A percentile compares a stretch with the other conserved stretches of the same genome.
Conservation (phyloP, 1,140 invertebrate species). For the Cyrtorhinus lividipennis region DNA sequence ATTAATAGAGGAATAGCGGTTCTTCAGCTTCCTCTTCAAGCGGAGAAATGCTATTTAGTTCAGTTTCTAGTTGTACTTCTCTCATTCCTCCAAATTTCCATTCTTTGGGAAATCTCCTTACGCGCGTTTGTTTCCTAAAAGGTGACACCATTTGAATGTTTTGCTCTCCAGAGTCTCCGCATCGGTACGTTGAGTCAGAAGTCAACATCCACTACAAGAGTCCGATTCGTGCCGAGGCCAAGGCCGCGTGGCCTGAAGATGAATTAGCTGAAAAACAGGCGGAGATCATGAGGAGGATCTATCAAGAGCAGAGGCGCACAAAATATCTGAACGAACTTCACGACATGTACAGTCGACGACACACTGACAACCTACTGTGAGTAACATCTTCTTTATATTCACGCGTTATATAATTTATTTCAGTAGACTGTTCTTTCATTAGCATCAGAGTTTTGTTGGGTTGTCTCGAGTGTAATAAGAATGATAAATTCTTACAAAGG, state of each 20-base stretch:
- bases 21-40: too few relatives aligned
- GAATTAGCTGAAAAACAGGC: constrained; percentile 71
- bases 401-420: not conserved
- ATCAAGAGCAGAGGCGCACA: constrained; percentile 69
- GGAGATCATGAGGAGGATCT: constrained; percentile 75
- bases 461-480: too few relatives aligned
- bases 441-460: too few relatives aligned
- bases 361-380: constrained; percentile 79
- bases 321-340: constrained; percentile 81
- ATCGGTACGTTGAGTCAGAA: constrained; percentile 76
- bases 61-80: too few relatives aligned
- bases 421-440: too few relatives aligned
- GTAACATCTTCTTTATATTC: constrained; percentile 23
- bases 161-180: constrained; percentile 51
- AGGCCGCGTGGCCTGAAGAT: constrained; percentile 59
- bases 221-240: constrained; percentile 68
- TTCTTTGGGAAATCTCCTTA: too few relatives aligned
- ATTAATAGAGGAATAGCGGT: too few relatives aligned
- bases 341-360: constrained; percentile 77
- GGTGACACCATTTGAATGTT: not conserved
- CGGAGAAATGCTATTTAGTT: too few relatives aligned
- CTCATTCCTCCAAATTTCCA: too few relatives aligned
- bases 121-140: too few relatives aligned
- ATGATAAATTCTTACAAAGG: too few relatives aligned
- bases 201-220: constrained; percentile 85